phyloP scores from a whole-genome alignment of 2,888 invertebrate genomes.

The Cordilura impudica region DNA sequence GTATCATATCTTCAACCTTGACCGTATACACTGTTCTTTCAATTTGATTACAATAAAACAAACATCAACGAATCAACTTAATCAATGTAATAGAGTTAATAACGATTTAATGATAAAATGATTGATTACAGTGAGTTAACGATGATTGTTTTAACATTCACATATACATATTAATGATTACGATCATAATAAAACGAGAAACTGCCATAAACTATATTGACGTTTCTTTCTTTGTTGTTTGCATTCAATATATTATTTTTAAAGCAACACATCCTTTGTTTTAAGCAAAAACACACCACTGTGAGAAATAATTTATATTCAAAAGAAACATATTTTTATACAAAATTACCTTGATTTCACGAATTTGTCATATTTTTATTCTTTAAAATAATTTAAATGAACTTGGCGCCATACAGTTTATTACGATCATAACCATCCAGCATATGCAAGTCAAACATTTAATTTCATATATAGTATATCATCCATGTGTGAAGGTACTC shows the following conservation, averaged over 20 bases:
- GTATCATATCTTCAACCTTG: too few relatives aligned
- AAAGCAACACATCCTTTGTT: constrained; percentile 40
- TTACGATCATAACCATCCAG: constrained; percentile 1
- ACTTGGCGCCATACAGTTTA: constrained; percentile 49
- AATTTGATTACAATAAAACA: constrained; percentile 17
- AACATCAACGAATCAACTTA: not conserved
- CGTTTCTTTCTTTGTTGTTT: constrained; percentile 5
- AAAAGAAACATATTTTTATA: not conserved
- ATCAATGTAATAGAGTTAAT: constrained; percentile 20
- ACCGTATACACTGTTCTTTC: too few relatives aligned
- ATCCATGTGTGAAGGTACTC: not conserved
- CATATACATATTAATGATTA: constrained; percentile 18
- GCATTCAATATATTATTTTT: not conserved
- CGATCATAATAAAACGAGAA: constrained; percentile 12
- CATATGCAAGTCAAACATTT: not conserved
- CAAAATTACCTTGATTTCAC: constrained; percentile 30
- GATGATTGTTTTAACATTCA: constrained; percentile 2
- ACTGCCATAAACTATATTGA: constrained; percentile 42
- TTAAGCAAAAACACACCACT: constrained; percentile 1
- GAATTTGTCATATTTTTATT: constrained; percentile 33
- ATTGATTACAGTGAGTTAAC: constrained; percentile 21
- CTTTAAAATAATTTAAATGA: constrained; percentile 30
- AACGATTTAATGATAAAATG: constrained; percentile 43
- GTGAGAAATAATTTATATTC: constrained; percentile 11
- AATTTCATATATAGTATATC: constrained; percentile 11